Base-by-base conservation (phyloP, 2,113 vertebrate species). In the Callionymus lyra region DNA sequence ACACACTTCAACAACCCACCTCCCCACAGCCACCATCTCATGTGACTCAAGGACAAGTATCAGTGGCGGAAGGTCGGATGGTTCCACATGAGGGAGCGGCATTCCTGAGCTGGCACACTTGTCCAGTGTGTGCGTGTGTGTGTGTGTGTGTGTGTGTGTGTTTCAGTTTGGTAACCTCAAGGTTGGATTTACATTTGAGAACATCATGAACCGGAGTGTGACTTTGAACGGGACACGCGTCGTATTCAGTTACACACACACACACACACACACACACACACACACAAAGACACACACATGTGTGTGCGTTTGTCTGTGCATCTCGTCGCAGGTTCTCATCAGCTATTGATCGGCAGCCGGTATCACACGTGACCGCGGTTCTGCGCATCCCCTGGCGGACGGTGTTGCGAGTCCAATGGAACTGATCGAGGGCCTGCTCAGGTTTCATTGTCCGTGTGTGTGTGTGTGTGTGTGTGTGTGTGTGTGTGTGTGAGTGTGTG, bases 21-120 rank as follows among this genome's bases (percentile, higher is more conserved):
- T 33, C 10, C n/a, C 2, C 15, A 27, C 38, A 13, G 45, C 16
- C 18, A 40, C 34, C 6, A 18, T 47, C 39, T 58, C 65, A 68
- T 66, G 50, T 68, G 69, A 66, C 72, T 68, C 69, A 82, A 86
- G 79, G 79, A 81, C 79, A 64, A 76, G 38, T 63, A 49, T 56
- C 63, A 52, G 46, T 36, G 49, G 50, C 44, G 27, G 47, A 77
- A 78, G 76, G 82, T 80, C 68, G 60, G 72, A 74, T 57, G 61
- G 78, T 82, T 82, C 76, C 67, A 76, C 73, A 63, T 46, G 63
- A 79, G 54, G 3, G 18, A 57, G 60, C 33, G 10, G 38, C 71
- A 70, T 76, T 74, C 70, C 64, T 40, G 49, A n/a, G 44, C 55
- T 66, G 53, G 67, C 53, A 52, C 53, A 58, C 56, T n/a, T 58